Evolutionary conservation across 2,888 invertebrate species (phyloP), one percentile per base, ranked within the genome.

Genomic region (Chaetoderma sp.): DNA sequence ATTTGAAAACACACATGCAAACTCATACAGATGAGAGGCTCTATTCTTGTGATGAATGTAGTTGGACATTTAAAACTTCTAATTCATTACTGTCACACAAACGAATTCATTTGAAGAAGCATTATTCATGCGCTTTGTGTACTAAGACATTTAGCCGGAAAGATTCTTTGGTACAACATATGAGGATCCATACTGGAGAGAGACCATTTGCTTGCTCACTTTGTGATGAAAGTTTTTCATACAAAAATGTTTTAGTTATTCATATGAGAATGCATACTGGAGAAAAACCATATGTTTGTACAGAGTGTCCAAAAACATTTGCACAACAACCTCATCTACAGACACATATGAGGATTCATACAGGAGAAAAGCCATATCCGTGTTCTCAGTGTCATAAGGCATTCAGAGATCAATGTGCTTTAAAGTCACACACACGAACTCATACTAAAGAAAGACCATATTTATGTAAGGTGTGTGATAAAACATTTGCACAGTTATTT

Each of bases 81-180:
- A n/a, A n/a, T n/a, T n/a, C n/a, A n/a, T n/a, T n/a, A n/a, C n/a
- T n/a, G n/a, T n/a, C n/a, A n/a, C n/a, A n/a, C n/a, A n/a, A n/a
- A n/a, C n/a, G n/a, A n/a, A n/a, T n/a, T n/a, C n/a, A n/a, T n/a
- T n/a, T n/a, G n/a, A n/a, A n/a, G n/a, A n/a, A n/a, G n/a, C n/a
- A n/a, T n/a, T 52, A 52, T 28, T 16, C 32, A 4, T 52, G 52
- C 30, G 28, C 10, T 16, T 25, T 52, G n/a, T 60, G 60, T 23
- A 18, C 28, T 18, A 60, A 50, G 33, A 32, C 2, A 10, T 60
- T 60, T 18, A 28, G n/a, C n/a, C 60, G 50, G 16, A 60, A 50
- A 18, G 32, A n/a, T 6, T 32, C 32, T 4, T n/a, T 52, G 23
- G 32, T 28, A 23, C 21, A 32, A n/a, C 60, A 52, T 36, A 32